Percentiles rank a stretch among this genome's conserved stretches.
Conservation (phyloP, 2,888 invertebrate genomes). For the Dynastes tityus region DNA sequence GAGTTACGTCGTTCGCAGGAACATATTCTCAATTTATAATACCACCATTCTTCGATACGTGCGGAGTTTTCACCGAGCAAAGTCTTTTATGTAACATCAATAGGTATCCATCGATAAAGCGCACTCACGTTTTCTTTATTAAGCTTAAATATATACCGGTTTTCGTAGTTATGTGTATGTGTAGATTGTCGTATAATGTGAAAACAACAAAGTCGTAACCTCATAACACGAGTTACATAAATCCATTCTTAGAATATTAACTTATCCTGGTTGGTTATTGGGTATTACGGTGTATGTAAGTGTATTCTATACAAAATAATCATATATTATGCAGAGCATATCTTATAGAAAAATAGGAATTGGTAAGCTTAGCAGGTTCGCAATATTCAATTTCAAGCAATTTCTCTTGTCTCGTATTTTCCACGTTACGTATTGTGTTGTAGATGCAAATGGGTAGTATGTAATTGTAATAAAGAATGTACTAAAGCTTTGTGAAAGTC, state of each 20-base stretch:
- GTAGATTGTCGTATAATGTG: neutral
- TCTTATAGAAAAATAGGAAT: too few species aligned
- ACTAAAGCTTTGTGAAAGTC: too few species aligned
- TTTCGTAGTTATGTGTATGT: neutral
- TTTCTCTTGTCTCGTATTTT: neutral
- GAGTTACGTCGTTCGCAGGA: neutral
- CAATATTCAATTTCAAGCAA: slow-evolving; percentile 2
- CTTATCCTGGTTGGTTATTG: neutral
- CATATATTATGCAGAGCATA: too few species aligned
- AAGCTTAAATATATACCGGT: slow-evolving; percentile 10
- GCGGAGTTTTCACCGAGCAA: slow-evolving; percentile 8
- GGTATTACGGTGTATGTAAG: too few species aligned
- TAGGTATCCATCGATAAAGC: slow-evolving; percentile 17
- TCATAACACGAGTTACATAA: slow-evolving; percentile 15
- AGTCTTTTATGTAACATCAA: slow-evolving; percentile 27
- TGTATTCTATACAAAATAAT: too few species aligned
- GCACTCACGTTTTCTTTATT: slow-evolving; percentile 27
- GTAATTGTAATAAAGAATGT: too few species aligned
- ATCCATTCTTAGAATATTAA: slow-evolving; percentile 2
- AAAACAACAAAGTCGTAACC: slow-evolving; percentile 23
- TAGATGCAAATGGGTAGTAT: too few species aligned
- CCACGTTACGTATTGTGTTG: too few species aligned
- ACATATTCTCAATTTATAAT: neutral
- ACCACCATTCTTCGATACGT: neutral
- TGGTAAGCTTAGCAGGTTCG: neutral